phyloP scores from a whole-genome alignment of 1,140 invertebrate species.

The Harpegnathos saltator region DNA sequence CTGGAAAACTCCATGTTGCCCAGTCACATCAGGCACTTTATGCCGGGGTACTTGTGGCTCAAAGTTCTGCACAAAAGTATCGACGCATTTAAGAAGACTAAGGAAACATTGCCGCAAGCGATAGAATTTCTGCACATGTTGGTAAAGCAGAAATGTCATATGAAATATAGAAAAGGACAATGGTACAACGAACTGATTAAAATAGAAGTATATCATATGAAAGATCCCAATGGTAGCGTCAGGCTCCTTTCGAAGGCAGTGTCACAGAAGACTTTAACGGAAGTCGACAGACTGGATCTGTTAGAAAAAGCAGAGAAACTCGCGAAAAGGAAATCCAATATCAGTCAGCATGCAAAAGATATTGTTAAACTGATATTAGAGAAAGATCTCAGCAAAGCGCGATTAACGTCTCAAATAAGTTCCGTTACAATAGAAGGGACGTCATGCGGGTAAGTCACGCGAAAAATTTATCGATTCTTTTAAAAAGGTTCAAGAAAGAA shows the following conservation, averaged over 20 bases:
- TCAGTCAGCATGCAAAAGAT: conserved; percentile 35
- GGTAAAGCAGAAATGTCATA: conserved; percentile 73
- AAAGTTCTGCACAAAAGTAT: conserved; percentile 80
- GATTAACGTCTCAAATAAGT: not conserved
- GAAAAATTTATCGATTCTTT: not conserved
- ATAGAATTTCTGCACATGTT: conserved; percentile 72
- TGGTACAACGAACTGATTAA: conserved; percentile 80
- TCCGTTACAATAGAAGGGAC: conserved; percentile 63
- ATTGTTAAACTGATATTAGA: conserved; percentile 17
- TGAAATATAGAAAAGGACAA: conserved; percentile 65
- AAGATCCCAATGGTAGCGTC: conserved; percentile 75
- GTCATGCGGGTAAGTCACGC: conserved; percentile 68
- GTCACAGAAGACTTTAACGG: conserved; percentile 60
- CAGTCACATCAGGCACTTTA: conserved; percentile 76
- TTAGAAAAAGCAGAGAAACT: conserved; percentile 75
- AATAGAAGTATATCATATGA: conserved; percentile 78
- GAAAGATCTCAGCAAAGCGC: not conserved
- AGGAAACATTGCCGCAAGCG: conserved; percentile 63
- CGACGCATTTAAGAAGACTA: conserved; percentile 79
- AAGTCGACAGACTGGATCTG: conserved; percentile 70
- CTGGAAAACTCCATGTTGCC: conserved; percentile 69
- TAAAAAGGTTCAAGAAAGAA: not conserved
- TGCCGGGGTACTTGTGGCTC: conserved; percentile 75
- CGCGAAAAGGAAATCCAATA: conserved; percentile 65
- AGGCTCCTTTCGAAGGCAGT: conserved; percentile 72